Base-by-base conservation (phyloP, 2,888 invertebrate genomes). In the Trichopoda pennipes region DNA sequence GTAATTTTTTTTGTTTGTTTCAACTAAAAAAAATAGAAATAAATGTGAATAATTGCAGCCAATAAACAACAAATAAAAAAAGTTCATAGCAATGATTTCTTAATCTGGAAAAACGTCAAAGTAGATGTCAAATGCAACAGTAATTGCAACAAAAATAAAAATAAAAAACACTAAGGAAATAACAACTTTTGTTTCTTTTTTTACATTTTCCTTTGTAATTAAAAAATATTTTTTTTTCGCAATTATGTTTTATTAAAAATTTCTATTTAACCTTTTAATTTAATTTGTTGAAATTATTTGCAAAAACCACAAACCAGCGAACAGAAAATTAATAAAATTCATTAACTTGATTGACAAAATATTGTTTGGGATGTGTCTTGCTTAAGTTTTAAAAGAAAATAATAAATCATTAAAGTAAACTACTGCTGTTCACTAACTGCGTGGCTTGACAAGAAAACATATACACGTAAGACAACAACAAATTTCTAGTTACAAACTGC, bases 191-290 rank as follows among this genome's bases (percentile, higher is more conserved):
- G 17, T 19, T 28, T 16, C 23, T 12, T 19, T 58, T 55, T 78
- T 58, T 42, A 64, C 63, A 81, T 74, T 74, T 61, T 58, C 28
- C 4, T 7, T 7, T 28, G 7, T 6, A 28, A 28, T 28, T 28
- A 28, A 28, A 6, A 28, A 28, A 28, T 7, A 28, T 51, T 12
- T 3, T 44, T 60, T 38, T 32, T 23, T 17, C 8, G 28, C 7
- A 63, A 55, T 9, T n/a, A 23, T 17, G 12, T 42, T 12, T 53
- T 51, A 8, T 47, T 64, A 47, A 3, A 53, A 61, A 63, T 53
- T 73, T 63, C 56, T 49, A 55, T 75, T 82, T 82, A 79, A 82
- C 78, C 81, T 81, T 80, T 79, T 66, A 75, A 82, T 55, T 82
- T 66, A 75, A 68, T 53, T 74, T 69, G 49, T 21, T 47, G 10